These are phyloP conservation scores for Drosophila siamana DNA, from an alignment of 2,888 invertebrate genomes.

Conservation along the genomic window DNA sequence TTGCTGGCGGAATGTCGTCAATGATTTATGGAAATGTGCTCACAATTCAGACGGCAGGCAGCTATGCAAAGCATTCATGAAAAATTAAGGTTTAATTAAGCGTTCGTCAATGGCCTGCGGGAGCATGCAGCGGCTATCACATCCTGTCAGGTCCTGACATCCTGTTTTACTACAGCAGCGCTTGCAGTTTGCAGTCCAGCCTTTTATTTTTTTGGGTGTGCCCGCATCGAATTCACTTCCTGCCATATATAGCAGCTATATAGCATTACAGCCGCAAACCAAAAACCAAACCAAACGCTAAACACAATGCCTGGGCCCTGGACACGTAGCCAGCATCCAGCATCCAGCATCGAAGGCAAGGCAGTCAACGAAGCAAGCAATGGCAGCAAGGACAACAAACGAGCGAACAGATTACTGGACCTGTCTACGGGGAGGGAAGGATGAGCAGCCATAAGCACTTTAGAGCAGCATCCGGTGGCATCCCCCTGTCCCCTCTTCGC, in stretches of 20 bases:
- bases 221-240: constrained; percentile 74
- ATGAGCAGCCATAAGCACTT: constrained; percentile 42
- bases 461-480: constrained; percentile 35
- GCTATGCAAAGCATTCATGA: constrained; percentile 58
- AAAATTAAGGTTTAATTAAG: constrained; percentile 82
- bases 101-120: constrained; percentile 53
- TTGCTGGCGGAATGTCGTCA: constrained; percentile 23
- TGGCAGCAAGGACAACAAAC: constrained; percentile 43
- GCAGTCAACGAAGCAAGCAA: constrained; percentile 9
- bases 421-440: constrained; percentile 5
- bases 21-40: constrained; percentile 55
- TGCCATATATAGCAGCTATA: constrained; percentile 15
- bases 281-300: constrained; percentile 46
- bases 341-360: not conserved
- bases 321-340: constrained; percentile 49
- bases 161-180: constrained; percentile 55
- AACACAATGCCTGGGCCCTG: constrained; percentile 59
- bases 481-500: too few relatives aligned
- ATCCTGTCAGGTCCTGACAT: constrained; percentile 60
- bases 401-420: constrained; percentile 20
- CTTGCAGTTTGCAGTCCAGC: constrained; percentile 28
- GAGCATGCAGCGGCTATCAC: constrained; percentile 40
- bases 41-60: constrained; percentile 47
- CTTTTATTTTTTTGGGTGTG: constrained; percentile 31
- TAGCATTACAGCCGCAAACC: constrained; percentile 20